A percentile compares a stretch with the other conserved stretches of the same genome.
phyloP scores from a whole-genome alignment of 2,888 invertebrate genomes.

The Spicauda simplicius region DNA sequence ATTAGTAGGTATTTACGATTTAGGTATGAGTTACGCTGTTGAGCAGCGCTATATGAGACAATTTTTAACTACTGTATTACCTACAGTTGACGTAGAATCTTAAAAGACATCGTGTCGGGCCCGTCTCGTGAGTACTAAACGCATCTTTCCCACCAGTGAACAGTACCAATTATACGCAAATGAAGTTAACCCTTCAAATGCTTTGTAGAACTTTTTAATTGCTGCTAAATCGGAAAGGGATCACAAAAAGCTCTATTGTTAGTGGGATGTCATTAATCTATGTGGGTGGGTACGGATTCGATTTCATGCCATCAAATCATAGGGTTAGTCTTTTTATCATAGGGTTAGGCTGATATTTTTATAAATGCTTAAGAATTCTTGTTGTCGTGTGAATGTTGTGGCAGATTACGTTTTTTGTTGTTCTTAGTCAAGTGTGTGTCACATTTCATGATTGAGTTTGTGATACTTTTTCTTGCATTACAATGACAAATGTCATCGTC shows the following conservation, averaged over 20 bases:
- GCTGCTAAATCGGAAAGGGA: conserved; percentile 80
- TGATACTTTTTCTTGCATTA: too few relatives aligned
- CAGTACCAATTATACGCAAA: conserved; percentile 74
- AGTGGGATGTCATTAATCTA: conserved; percentile 70
- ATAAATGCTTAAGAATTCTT: conserved; percentile 12
- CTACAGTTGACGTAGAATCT: too few relatives aligned
- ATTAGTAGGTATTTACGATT: too few relatives aligned
- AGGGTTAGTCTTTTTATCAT: conserved; percentile 35
- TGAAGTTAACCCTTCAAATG: conserved; percentile 75
- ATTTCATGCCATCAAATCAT: conserved; percentile 59
- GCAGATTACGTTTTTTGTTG: background rate
- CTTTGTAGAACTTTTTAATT: conserved; percentile 80
- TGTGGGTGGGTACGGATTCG: conserved; percentile 65
- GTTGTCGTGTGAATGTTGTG: conserved; percentile 3
- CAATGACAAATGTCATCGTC: too few relatives aligned
- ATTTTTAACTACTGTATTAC: too few relatives aligned
- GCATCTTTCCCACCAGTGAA: conserved; percentile 41
- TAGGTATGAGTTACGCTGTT: too few relatives aligned
- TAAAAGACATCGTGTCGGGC: conserved; percentile 19
- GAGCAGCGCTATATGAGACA: too few relatives aligned
- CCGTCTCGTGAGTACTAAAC: conserved; percentile 45
- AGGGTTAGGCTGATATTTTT: conserved; percentile 14
- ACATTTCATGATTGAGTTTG: too few relatives aligned
- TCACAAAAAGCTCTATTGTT: conserved; percentile 69
- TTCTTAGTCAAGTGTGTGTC: too few relatives aligned